phyloP scores from a whole-genome alignment of 2,113 vertebrate genomes.

The Pantherophis guttatus region DNA sequence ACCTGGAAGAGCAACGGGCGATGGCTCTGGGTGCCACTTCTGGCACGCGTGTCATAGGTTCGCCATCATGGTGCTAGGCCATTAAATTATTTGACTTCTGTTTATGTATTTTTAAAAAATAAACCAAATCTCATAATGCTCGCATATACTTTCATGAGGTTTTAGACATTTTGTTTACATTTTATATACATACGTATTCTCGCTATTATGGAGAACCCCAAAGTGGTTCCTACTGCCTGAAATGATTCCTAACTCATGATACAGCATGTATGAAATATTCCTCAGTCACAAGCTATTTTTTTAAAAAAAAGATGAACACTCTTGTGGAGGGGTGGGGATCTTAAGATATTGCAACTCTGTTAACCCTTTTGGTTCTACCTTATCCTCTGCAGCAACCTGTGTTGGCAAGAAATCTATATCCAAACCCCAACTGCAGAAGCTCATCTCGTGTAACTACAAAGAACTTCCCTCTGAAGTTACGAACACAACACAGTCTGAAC shows the following conservation, averaged over 20 bases:
- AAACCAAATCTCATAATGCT: neutral
- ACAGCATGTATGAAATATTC: neutral
- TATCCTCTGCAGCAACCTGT: neutral
- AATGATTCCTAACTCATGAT: neutral
- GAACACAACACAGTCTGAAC: neutral
- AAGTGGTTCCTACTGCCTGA: neutral
- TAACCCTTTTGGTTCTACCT: neutral
- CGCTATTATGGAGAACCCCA: neutral
- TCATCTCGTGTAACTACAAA: conserved; percentile 13
- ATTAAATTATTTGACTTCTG: neutral
- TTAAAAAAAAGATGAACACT: neutral
- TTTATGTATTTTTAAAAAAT: neutral
- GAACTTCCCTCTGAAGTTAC: neutral
- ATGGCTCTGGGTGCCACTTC: no score
- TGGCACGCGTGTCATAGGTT: no score
- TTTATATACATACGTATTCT: neutral
- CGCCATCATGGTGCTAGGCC: neutral
- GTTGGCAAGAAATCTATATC: conserved; percentile 5
- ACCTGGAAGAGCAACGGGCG: no score
- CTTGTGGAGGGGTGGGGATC: neutral
- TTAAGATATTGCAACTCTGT: neutral
- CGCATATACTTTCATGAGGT: neutral
- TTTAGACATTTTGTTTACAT: neutral
- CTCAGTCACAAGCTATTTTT: neutral
- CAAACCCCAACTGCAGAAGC: conserved; percentile 14